Percentiles rank a stretch among this genome's conserved stretches.
Conservation (phyloP, 2,113 vertebrate genomes). For the Burhinus bistriatus region DNA sequence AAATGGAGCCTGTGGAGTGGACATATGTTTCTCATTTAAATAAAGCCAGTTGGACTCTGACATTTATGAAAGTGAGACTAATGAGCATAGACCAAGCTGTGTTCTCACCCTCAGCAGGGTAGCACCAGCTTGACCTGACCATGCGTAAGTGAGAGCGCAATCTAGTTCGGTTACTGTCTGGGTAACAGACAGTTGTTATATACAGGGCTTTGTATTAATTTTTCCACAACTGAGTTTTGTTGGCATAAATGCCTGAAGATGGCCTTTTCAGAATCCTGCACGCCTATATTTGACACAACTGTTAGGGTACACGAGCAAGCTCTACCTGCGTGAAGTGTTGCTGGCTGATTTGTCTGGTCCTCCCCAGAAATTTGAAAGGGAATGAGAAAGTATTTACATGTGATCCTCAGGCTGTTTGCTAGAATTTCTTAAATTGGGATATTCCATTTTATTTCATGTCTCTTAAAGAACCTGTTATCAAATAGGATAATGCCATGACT, state of each 20-base stretch:
- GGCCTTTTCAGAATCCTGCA: neutral
- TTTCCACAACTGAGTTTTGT: neutral
- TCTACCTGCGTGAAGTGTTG: neutral
- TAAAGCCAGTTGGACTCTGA: neutral
- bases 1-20: conserved; percentile 6
- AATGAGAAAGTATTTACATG: neutral
- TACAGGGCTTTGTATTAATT: neutral
- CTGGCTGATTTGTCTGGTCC: neutral
- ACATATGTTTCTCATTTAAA: conserved; percentile 19
- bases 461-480: neutral
- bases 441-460: neutral
- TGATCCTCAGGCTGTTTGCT: neutral
- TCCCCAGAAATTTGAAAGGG: neutral
- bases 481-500: neutral
- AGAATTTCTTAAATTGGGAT: neutral
- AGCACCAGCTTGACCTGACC: neutral
- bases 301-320: neutral
- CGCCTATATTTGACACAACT: neutral
- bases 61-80: neutral
- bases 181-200: neutral
- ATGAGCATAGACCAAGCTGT: neutral
- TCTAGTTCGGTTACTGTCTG: neutral
- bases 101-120: neutral
- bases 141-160: neutral
- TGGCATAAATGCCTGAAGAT: neutral